phyloP scores from a whole-genome alignment of 1,140 invertebrate species.

The Stenopsyche tienmushanensis region DNA sequence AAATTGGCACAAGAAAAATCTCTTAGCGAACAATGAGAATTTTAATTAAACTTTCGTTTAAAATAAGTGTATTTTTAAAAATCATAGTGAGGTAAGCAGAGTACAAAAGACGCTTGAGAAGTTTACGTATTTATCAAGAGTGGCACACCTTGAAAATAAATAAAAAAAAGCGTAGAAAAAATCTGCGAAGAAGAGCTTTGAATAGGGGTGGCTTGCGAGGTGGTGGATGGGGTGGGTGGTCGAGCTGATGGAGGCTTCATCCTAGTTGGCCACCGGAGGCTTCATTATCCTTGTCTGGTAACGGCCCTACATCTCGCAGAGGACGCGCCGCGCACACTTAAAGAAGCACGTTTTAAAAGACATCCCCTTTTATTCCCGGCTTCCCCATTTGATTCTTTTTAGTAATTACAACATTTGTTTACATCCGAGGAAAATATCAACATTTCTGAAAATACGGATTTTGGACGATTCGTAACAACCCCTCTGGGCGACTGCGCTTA shows the following conservation, averaged over 20 bases:
- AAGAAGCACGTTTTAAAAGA: constrained; percentile 25
- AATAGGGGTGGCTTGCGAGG: neutral
- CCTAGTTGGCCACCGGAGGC: constrained; percentile 23
- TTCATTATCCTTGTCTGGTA: constrained; percentile 32
- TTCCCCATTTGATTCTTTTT: neutral
- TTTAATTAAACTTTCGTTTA: no score
- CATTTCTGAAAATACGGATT: no score
- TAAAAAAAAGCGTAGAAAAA: constrained; percentile 2
- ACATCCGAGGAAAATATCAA: no score
- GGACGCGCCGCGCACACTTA: constrained; percentile 19
- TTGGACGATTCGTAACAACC: no score
- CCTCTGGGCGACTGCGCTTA: no score
- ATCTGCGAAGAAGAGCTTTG: neutral
- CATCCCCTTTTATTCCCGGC: neutral
- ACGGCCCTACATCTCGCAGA: constrained; percentile 6
- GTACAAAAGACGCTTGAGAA: no score
- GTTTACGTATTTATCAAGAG: no score
- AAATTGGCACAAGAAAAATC: no score
- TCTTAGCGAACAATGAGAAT: no score
- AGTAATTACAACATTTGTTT: constrained; percentile 23
- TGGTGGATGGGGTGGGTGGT: neutral
- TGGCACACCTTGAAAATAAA: constrained; percentile 2
- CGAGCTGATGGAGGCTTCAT: neutral
- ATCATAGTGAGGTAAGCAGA: no score
- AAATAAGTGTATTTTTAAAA: no score